These are phyloP conservation scores for Heliconius hermathena DNA, from an alignment of 1,140 invertebrate genomes.

Conservation along the genomic window DNA sequence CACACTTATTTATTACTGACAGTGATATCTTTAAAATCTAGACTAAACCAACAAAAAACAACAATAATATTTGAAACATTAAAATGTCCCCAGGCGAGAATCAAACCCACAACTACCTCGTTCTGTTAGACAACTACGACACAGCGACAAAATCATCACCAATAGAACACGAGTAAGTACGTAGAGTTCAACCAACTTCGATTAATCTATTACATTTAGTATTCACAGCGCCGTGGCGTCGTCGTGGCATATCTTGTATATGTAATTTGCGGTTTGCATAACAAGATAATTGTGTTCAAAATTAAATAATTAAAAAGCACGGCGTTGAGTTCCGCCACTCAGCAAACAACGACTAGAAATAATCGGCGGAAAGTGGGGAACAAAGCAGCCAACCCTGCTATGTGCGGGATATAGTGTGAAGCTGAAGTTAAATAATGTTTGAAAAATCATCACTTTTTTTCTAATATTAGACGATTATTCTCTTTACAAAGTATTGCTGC, in stretches of 20 bases:
- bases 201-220: constrained; percentile 1
- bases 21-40: too few relatives aligned
- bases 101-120: not conserved
- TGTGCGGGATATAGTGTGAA: too few relatives aligned
- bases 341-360: not conserved
- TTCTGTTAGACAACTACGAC: not conserved
- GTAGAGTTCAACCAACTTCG: constrained; percentile 3
- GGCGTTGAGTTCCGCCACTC: not conserved
- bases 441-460: too few relatives aligned
- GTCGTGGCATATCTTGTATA: not conserved
- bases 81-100: not conserved
- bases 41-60: too few relatives aligned
- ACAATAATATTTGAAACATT: too few relatives aligned
- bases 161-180: not conserved
- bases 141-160: not conserved
- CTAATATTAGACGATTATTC: too few relatives aligned
- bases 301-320: not conserved
- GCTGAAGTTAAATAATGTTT: too few relatives aligned
- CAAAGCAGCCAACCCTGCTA: too few relatives aligned
- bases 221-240: not conserved
- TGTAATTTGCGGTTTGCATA: not conserved
- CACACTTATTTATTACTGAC: too few relatives aligned
- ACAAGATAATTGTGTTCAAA: too few relatives aligned
- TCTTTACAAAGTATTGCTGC: too few relatives aligned
- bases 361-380: too few relatives aligned